These are phyloP conservation scores for Eremophila alpestris DNA, from an alignment of 2,797 vertebrate genomes.

Conservation along the genomic window DNA sequence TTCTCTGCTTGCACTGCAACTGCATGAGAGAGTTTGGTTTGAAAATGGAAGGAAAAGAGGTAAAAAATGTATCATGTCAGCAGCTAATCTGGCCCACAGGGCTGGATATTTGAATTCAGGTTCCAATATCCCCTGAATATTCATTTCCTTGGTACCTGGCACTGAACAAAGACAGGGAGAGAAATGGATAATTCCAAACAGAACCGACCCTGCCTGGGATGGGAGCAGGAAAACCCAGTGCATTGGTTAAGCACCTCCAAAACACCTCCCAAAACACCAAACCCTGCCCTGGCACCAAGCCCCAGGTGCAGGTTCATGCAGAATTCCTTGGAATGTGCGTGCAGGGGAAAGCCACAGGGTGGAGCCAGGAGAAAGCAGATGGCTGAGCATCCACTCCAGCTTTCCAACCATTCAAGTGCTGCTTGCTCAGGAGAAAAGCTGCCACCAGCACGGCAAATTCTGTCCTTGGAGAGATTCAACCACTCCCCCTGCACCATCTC, in stretches of 20 bases:
- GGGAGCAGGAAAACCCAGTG: not conserved
- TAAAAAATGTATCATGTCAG: not conserved
- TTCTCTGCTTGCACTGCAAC: not conserved
- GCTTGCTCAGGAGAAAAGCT: not conserved
- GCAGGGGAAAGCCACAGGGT: constrained; percentile 16
- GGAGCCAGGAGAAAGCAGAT: constrained; percentile 50
- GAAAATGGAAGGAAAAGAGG: not conserved
- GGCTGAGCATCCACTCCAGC: not conserved
- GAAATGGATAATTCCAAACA: not conserved
- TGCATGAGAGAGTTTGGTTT: not conserved
- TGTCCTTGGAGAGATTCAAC: not conserved
- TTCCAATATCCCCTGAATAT: not conserved
- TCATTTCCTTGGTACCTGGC: not conserved
- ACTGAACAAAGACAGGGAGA: rapidly evolving
- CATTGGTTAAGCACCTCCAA: rapidly evolving
- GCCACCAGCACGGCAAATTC: not conserved
- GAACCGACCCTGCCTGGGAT: not conserved
- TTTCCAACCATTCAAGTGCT: not conserved
- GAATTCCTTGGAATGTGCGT: rapidly evolving
- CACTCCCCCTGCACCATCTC: not conserved
- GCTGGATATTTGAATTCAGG: not conserved
- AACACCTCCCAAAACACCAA: not conserved
- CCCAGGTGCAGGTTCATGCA: rapidly evolving
- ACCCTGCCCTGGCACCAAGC: rapidly evolving
- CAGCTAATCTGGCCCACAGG: not conserved